Evolutionary conservation across 1,140 invertebrate species (phyloP).

Genomic region (Heliconius hewitsoni): DNA sequence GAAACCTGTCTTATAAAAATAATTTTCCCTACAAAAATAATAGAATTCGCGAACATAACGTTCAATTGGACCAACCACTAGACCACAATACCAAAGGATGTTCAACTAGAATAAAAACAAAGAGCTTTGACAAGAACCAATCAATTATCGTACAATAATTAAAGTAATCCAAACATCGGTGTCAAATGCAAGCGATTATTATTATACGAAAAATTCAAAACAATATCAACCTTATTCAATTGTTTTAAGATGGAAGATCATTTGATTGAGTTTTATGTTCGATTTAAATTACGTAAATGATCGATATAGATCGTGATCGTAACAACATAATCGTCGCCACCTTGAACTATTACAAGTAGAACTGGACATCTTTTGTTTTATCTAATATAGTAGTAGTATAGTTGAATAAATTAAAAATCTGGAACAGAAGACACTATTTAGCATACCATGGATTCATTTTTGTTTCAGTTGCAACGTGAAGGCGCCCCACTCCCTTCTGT

Average conservation of each 20-base stretch:
- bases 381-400: background rate
- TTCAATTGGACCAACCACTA: background rate
- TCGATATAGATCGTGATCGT: conserved; percentile 21
- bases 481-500: too few relatives aligned
- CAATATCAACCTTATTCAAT: background rate
- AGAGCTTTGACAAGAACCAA: background rate
- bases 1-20: too few relatives aligned
- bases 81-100: background rate
- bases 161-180: conserved; percentile 9
- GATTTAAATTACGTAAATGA: conserved; percentile 3
- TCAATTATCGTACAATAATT: background rate
- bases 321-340: conserved; percentile 13
- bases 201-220: background rate
- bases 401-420: too few relatives aligned
- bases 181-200: conserved; percentile 1
- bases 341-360: conserved; percentile 23
- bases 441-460: too few relatives aligned
- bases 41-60: background rate
- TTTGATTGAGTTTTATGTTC: background rate
- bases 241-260: background rate
- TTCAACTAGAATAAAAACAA: background rate
- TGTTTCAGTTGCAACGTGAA: too few relatives aligned
- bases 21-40: too few relatives aligned
- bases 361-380: conserved; percentile 5
- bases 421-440: too few relatives aligned